phyloP scores from a whole-genome alignment of 2,888 invertebrate genomes.

The Tridacna crocea region DNA sequence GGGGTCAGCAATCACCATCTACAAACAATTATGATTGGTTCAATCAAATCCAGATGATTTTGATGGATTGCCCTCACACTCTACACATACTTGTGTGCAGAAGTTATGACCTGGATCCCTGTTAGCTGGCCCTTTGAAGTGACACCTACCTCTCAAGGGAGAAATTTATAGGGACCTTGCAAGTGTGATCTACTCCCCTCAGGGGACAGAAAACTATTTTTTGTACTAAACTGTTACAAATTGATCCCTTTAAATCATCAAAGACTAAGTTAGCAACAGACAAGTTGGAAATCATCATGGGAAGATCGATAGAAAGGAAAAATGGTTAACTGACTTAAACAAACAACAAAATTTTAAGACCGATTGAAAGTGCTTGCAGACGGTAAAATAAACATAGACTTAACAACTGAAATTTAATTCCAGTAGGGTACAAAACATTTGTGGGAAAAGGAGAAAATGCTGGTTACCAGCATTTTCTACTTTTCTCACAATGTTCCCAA shows the following conservation, averaged over 20 bases:
- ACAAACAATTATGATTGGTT: constrained; percentile 31
- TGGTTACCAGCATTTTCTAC: too few relatives aligned
- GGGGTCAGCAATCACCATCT: constrained; percentile 24
- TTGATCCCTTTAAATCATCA: constrained; percentile 7
- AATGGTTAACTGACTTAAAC: too few relatives aligned
- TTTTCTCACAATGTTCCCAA: too few relatives aligned
- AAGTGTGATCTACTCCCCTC: constrained; percentile 43
- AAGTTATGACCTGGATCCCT: constrained; percentile 28
- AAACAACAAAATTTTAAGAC: too few relatives aligned
- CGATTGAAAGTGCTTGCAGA: too few relatives aligned
- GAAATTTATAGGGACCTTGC: constrained; percentile 20
- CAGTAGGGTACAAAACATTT: too few relatives aligned
- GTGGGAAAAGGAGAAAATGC: too few relatives aligned
- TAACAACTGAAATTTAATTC: too few relatives aligned
- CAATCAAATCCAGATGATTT: constrained; percentile 43
- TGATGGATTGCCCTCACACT: constrained; percentile 51
- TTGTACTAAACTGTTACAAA: constrained; percentile 24
- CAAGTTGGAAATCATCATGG: too few relatives aligned
- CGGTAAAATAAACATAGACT: too few relatives aligned
- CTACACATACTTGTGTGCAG: constrained; percentile 1
- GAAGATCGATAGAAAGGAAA: too few relatives aligned
- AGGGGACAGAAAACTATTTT: constrained; percentile 25
- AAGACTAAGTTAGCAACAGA: too few relatives aligned
- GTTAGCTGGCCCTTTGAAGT: constrained; percentile 56
- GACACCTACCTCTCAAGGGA: constrained; percentile 40